A percentile compares a stretch with the other conserved stretches of the same genome.
Evolutionary conservation across 2,888 invertebrate genomes (phyloP).

Genomic region (Cepaea hortensis): DNA sequence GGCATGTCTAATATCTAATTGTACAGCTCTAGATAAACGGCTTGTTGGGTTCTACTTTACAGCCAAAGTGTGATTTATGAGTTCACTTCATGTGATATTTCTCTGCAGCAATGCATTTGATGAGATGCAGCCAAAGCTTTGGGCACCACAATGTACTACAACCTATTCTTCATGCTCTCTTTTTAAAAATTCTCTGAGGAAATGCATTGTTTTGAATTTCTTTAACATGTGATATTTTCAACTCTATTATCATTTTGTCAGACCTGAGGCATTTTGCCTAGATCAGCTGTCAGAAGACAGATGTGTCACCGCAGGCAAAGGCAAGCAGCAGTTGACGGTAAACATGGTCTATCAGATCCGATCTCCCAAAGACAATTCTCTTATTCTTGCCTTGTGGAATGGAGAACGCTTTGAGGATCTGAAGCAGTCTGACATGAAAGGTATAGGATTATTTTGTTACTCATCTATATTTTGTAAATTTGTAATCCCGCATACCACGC

Average conservation of each 20-base stretch:
- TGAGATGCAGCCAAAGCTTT: no score
- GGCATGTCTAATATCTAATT: no score
- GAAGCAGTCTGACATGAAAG: conserved; percentile 27
- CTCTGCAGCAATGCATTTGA: no score
- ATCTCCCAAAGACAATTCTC: conserved; percentile 44
- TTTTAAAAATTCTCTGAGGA: no score
- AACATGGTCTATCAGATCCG: conserved; percentile 42
- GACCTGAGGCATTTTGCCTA: conserved; percentile 36
- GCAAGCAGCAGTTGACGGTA: conserved; percentile 28
- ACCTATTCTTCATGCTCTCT: no score
- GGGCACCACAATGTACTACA: no score
- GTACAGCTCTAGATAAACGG: neutral
- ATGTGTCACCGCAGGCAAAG: conserved; percentile 28
- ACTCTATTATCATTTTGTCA: neutral
- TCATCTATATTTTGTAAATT: neutral
- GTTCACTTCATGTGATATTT: no score
- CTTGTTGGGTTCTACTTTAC: neutral
- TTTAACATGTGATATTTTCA: no score
- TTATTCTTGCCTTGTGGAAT: conserved; percentile 43
- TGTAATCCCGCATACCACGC: neutral
- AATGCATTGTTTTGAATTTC: no score
- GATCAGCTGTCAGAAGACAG: conserved; percentile 42
- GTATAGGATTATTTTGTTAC: conserved; percentile 5
- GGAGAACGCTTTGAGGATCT: conserved; percentile 47
- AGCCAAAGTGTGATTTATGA: no score